phyloP scores from a whole-genome alignment of 1,140 invertebrate species.

The Rhagoletis zephyria region DNA sequence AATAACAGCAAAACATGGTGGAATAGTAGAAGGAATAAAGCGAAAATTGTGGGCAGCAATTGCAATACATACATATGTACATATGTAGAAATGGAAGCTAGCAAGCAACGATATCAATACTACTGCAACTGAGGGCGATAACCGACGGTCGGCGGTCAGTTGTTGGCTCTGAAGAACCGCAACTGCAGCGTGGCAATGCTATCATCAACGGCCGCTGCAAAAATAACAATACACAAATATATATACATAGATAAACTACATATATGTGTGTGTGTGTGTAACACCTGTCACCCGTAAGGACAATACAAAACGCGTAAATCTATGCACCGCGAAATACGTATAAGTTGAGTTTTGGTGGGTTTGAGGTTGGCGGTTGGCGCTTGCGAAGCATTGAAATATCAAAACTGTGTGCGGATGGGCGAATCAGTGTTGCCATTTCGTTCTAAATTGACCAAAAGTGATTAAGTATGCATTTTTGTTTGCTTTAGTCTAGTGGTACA shows the following conservation, averaged over 20 bases:
- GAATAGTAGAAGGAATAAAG: not conserved
- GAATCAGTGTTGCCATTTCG: not conserved
- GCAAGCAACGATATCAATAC: conserved; percentile 15
- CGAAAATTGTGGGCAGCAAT: conserved; percentile 7
- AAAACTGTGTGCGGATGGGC: not conserved
- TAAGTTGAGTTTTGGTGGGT: not conserved
- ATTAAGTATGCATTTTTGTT: no score
- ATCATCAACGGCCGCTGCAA: not conserved
- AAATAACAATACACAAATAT: conserved; percentile 1
- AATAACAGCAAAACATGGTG: not conserved
- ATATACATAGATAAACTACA: not conserved
- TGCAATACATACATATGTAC: not conserved
- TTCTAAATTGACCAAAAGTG: not conserved
- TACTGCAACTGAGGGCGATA: not conserved
- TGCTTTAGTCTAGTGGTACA: no score
- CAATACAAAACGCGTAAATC: conserved; percentile 47
- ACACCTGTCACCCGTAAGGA: conserved; percentile 11
- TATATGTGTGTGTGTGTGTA: not conserved
- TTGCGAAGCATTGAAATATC: not conserved
- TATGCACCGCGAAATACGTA: not conserved
- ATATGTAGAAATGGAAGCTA: not conserved
- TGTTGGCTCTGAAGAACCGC: not conserved
- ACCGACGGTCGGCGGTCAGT: conserved; percentile 9
- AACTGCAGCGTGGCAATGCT: conserved; percentile 30
- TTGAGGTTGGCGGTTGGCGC: not conserved